These are phyloP conservation scores for Bedellia somnulentella DNA, from an alignment of 2,888 invertebrate species.

Conservation along the genomic window DNA sequence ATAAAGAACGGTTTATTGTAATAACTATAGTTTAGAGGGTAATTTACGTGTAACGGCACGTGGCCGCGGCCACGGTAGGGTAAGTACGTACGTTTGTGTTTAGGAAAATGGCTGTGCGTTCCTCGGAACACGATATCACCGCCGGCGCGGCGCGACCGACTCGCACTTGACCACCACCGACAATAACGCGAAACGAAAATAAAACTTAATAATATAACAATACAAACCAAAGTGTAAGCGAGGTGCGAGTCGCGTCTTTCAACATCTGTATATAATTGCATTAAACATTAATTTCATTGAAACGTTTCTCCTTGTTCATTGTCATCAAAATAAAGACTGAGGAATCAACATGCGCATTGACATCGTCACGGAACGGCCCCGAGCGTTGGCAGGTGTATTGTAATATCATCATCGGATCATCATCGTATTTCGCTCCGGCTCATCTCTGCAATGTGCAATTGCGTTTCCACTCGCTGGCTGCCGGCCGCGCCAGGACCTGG, in stretches of 20 bases:
- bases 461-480: no score
- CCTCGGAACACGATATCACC: constrained; percentile 39
- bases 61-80: constrained; percentile 35
- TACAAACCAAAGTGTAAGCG: no score
- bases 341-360: constrained; percentile 57
- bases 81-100: constrained; percentile 42
- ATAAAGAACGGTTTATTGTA: constrained; percentile 54
- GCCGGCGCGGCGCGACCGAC: constrained; percentile 12
- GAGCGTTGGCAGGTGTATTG: constrained; percentile 36
- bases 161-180: no score
- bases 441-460: no score
- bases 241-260: constrained; percentile 14
- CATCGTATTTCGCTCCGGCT: no score
- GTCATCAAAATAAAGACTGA: constrained; percentile 62
- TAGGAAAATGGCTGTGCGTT: constrained; percentile 53
- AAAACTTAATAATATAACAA: no score
- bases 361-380: constrained; percentile 54
- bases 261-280: constrained; percentile 54
- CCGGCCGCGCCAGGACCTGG: no score
- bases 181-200: no score
- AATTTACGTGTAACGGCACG: constrained; percentile 33
- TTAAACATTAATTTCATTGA: constrained; percentile 51
- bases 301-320: constrained; percentile 54
- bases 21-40: constrained; percentile 40
- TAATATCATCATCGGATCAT: constrained; percentile 46